phyloP scores from a whole-genome alignment of 2,797 vertebrate genomes.

The Chloroceryle amazona region DNA sequence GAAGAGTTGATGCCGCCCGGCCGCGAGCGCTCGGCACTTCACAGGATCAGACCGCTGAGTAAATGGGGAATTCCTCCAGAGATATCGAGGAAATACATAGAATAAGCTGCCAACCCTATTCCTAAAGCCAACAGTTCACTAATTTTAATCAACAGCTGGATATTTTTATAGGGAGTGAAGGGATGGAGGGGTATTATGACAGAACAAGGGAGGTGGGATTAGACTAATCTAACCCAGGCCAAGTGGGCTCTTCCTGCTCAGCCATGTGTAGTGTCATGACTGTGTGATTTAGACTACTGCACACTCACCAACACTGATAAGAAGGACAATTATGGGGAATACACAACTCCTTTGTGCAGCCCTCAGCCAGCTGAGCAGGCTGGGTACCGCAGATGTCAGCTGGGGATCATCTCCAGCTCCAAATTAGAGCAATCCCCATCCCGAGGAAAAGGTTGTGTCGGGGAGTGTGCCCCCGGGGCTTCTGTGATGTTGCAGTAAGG shows the following conservation, averaged over 20 bases:
- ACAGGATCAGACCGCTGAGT: slow-evolving; percentile 19
- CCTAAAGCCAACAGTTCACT: slow-evolving; percentile 66
- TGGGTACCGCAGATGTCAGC: not conserved
- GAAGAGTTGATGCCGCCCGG: not conserved
- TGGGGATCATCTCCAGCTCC: slow-evolving; percentile 45
- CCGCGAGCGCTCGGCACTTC: not conserved
- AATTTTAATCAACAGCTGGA: slow-evolving; percentile 78
- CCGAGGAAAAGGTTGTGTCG: accelerated
- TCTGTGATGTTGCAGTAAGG: not conserved
- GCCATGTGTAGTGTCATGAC: slow-evolving; percentile 70
- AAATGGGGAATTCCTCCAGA: slow-evolving; percentile 69
- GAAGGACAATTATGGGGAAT: slow-evolving; percentile 62
- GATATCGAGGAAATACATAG: slow-evolving; percentile 47
- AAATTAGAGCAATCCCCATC: not conserved
- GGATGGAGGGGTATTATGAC: slow-evolving; percentile 74
- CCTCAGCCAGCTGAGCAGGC: not conserved
- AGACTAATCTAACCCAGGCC: slow-evolving; percentile 72
- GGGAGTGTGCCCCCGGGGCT: accelerated
- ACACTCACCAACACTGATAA: slow-evolving; percentile 72
- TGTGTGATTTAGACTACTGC: slow-evolving; percentile 75
- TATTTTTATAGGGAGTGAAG: slow-evolving; percentile 75
- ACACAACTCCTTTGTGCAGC: slow-evolving; percentile 7
- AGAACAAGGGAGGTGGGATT: slow-evolving; percentile 76
- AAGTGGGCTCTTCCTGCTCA: slow-evolving; percentile 75
- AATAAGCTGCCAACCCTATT: slow-evolving; percentile 53